Evolutionary conservation across 2,888 invertebrate genomes (phyloP), one percentile per base, ranked within the genome.

Genomic region (Tetanocera ferruginea): DNA sequence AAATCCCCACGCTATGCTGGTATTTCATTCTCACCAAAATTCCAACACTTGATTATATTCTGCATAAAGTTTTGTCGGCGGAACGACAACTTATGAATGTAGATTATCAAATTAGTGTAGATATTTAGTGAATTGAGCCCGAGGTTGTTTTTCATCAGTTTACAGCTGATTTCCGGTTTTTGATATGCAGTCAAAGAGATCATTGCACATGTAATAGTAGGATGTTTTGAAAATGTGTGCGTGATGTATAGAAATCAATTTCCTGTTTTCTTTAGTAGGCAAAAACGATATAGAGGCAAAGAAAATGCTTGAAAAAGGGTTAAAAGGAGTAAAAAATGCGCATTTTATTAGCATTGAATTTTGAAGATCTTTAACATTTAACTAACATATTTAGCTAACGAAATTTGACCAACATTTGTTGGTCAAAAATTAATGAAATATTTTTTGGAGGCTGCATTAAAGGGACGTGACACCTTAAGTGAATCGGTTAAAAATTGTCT

Each of bases 21-120:
- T 2, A 43, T 43, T 14, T 14, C 14, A 43, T 11, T 43, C 43
- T 11, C 43, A 43, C 43, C 43, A 43, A 43, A 43, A 43, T 43
- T 43, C 43, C 11, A 43, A 43, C 43, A 43, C 43, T 43, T 43
- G 43, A 43, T 43, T 43, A 43, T 43, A 11, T 43, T 43, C 43
- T 11, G 43, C 43, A 43, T 14, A 43, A 11, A 43, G 43, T 43
- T 43, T 43, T 43, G 43, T 43, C 43, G 43, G 43, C 43, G 43
- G 37, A 1, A 43, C 73, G 62, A 57, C 75, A 64, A 19, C 73
- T 28, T 57, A 60, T 79, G 79, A 76, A 84, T 86, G 83, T 81
- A 86, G 85, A 86, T 86, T 85, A 86, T 86, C 84, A 84, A 86
- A 86, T 86, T 86, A 86, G 85, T 83, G 84, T 83, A 72, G 60